These are phyloP conservation scores for Pocillopora meandrina DNA, from an alignment of 92 coral and sea anemone genomes.

Conservation along the genomic window DNA sequence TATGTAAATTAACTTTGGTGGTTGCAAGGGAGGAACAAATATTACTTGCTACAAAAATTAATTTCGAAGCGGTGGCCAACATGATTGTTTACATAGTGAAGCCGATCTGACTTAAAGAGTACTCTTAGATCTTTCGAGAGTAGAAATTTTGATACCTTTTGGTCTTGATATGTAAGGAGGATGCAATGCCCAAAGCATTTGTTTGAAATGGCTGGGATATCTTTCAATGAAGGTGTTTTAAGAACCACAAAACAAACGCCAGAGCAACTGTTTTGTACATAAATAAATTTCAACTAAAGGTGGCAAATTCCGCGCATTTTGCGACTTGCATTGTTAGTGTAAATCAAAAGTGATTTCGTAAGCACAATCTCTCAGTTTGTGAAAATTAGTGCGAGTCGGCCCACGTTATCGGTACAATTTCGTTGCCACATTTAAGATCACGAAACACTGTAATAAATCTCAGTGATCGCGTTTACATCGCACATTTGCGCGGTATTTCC, in stretches of 20 bases:
- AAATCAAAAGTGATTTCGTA: conserved; percentile 31
- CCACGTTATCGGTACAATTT: neutral
- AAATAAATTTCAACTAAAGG: conserved; percentile 7
- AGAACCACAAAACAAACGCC: neutral
- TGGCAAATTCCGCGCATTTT: conserved; percentile 43
- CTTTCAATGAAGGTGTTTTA: neutral
- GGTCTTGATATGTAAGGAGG: too few relatives aligned
- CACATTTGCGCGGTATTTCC: neutral
- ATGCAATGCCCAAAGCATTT: neutral
- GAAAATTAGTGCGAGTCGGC: neutral
- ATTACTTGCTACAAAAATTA: neutral
- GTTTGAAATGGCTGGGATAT: neutral
- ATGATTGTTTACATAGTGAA: neutral
- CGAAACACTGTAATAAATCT: neutral
- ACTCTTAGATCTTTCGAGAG: neutral
- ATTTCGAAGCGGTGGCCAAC: neutral
- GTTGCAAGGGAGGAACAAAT: neutral
- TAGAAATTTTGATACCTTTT: neutral
- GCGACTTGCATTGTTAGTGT: conserved; percentile 3
- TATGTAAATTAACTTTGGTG: neutral
- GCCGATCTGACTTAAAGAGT: neutral
- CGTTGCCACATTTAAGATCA: neutral
- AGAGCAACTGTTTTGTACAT: conserved; percentile 2
- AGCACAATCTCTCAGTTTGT: conserved; percentile 9
- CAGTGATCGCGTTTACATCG: neutral